Evolutionary conservation across 2,113 vertebrate species (phyloP).

Genomic region (Sander vitreus): DNA sequence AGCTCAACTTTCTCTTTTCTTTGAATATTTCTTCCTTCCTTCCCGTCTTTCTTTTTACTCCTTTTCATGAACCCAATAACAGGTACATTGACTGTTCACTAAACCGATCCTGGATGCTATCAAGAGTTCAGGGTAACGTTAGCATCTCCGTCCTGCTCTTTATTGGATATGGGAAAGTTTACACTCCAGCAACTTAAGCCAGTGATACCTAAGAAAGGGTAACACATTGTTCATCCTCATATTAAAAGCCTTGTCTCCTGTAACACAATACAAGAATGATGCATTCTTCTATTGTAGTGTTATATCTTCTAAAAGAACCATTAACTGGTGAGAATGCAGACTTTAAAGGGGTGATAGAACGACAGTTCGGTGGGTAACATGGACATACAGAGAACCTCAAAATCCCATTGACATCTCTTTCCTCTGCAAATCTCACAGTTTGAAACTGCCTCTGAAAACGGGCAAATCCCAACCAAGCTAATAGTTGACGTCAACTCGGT

Average conservation of each 20-base stretch:
- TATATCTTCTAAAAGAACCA: not conserved
- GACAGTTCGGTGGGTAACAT: no score
- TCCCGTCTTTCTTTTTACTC: not conserved
- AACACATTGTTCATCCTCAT: not conserved
- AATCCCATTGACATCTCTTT: no score
- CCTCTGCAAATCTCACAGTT: no score
- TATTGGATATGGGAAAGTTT: not conserved
- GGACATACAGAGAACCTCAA: no score
- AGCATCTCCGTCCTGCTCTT: not conserved
- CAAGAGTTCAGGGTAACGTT: not conserved
- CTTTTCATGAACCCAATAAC: constrained; percentile 26
- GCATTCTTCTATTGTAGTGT: not conserved
- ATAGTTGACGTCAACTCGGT: no score
- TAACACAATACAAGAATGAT: not conserved
- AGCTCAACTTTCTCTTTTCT: constrained; percentile 54
- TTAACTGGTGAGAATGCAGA: not conserved
- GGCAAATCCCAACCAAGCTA: no score
- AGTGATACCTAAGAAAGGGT: not conserved
- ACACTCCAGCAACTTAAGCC: not conserved
- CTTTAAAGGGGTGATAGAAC: not conserved
- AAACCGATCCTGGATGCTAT: not conserved
- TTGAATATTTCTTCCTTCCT: constrained; percentile 26
- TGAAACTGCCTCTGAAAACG: no score
- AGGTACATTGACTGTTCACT: not conserved
- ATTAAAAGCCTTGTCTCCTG: not conserved